Evolutionary conservation across 2,888 invertebrate species (phyloP).

Genomic region (Scaptomyza parva): DNA sequence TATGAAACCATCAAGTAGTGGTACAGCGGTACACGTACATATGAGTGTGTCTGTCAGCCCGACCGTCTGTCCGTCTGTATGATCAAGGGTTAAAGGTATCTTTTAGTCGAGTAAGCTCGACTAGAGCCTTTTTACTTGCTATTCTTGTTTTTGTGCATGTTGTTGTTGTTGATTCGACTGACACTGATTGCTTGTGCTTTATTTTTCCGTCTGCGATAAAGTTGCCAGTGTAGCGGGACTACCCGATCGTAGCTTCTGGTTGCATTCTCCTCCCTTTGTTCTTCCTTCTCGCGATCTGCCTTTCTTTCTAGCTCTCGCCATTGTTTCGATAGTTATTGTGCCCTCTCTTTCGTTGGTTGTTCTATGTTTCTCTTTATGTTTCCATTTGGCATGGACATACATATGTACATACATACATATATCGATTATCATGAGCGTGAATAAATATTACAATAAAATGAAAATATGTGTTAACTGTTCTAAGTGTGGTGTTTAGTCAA

Average conservation of each 20-base stretch:
- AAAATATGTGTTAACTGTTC: conserved; percentile 52
- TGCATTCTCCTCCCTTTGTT: conserved; percentile 52
- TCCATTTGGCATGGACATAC: conserved; percentile 60
- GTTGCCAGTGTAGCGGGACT: conserved; percentile 79
- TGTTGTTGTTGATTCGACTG: conserved; percentile 47
- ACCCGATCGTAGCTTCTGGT: conserved; percentile 73
- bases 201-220: conserved; percentile 58
- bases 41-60: too few species aligned
- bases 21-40: too few species aligned
- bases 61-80: too few species aligned
- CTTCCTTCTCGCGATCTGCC: conserved; percentile 5
- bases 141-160: conserved; percentile 17
- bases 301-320: conserved; percentile 9
- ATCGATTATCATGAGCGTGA: conserved; percentile 77
- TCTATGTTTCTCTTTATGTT: conserved; percentile 74
- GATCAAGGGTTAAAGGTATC: too few species aligned
- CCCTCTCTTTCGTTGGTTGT: conserved; percentile 37
- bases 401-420: conserved; percentile 32
- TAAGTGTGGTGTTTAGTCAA: conserved; percentile 55
- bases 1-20: too few species aligned
- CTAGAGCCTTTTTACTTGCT: too few species aligned
- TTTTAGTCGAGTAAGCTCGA: too few species aligned
- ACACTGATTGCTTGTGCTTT: conserved; percentile 62
- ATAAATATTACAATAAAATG: conserved; percentile 62
- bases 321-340: conserved; percentile 3